These are phyloP conservation scores for Anorthoa munda DNA, from an alignment of 2,888 invertebrate species.

Conservation along the genomic window DNA sequence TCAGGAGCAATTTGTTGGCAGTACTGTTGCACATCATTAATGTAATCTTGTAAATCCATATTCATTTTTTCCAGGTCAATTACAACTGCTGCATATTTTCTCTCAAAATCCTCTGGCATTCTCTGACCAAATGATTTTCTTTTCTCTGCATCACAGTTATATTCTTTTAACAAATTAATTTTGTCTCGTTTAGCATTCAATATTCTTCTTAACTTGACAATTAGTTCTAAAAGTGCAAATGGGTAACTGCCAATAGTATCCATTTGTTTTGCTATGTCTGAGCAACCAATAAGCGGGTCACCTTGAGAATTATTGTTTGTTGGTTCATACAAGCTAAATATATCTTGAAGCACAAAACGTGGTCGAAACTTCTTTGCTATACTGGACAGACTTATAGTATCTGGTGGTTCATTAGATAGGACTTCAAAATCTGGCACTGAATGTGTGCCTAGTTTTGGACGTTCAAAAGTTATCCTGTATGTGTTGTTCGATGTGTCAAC, in stretches of 20 bases:
- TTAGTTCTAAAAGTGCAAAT: slow-evolving; percentile 95
- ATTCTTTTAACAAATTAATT: slow-evolving; percentile 94
- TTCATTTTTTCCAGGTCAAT: slow-evolving; percentile 98
- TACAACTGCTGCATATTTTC: slow-evolving; percentile 96
- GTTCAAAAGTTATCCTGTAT: slow-evolving; percentile 98
- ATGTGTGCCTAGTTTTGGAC: slow-evolving; percentile 97
- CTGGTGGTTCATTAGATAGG: slow-evolving; percentile 97
- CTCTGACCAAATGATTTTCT: slow-evolving; percentile 95
- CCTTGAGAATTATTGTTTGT: slow-evolving; percentile 88
- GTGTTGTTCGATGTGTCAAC: slow-evolving; percentile 98
- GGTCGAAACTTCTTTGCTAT: slow-evolving; percentile 96
- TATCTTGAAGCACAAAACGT: slow-evolving; percentile 91
- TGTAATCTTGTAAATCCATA: slow-evolving; percentile 95
- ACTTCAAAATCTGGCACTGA: slow-evolving; percentile 99
- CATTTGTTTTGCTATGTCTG: slow-evolving; percentile 84
- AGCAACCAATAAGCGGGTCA: slow-evolving; percentile 93
- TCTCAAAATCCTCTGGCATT: slow-evolving; percentile 96
- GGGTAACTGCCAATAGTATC: slow-evolving; percentile 95
- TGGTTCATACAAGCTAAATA: slow-evolving; percentile 87
- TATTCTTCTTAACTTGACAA: slow-evolving; percentile 97
- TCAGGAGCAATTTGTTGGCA: slow-evolving; percentile 97
- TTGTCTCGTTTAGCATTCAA: slow-evolving; percentile 95
- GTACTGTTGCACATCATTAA: slow-evolving; percentile 96
- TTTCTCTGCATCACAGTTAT: slow-evolving; percentile 98
- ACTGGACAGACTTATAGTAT: slow-evolving; percentile 96